These are phyloP conservation scores for Ceraclea dissimilis DNA, from an alignment of 2,888 invertebrate species.

Conservation along the genomic window DNA sequence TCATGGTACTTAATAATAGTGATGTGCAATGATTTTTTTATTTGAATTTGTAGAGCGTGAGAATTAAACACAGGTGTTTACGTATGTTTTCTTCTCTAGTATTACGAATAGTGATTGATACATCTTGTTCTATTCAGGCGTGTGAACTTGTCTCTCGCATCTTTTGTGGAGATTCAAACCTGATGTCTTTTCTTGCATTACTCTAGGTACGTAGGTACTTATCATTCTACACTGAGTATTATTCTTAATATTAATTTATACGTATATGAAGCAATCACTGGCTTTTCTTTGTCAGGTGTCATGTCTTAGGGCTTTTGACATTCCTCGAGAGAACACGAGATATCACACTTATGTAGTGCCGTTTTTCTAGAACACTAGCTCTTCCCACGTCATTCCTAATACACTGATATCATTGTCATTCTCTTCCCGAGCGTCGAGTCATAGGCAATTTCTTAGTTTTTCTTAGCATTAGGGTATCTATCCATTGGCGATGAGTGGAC, in stretches of 20 bases:
- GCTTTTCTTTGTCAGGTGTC: too few species aligned
- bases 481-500: too few species aligned
- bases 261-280: too few species aligned
- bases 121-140: background rate
- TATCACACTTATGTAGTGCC: too few species aligned
- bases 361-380: too few species aligned
- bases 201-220: background rate
- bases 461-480: too few species aligned
- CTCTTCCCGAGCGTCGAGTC: too few species aligned
- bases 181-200: background rate
- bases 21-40: constrained; percentile 5
- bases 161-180: background rate
- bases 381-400: too few species aligned
- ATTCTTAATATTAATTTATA: background rate
- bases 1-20: background rate
- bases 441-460: too few species aligned
- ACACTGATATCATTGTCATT: too few species aligned
- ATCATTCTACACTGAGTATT: background rate
- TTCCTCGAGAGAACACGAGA: too few species aligned
- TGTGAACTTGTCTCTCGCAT: constrained; percentile 9
- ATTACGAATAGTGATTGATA: constrained; percentile 18
- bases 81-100: background rate
- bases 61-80: constrained; percentile 23
- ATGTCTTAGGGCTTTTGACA: too few species aligned
- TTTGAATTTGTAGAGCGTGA: constrained; percentile 23